These are phyloP conservation scores for Vidua macroura DNA, from an alignment of 2,113 vertebrate species.

Conservation along the genomic window DNA sequence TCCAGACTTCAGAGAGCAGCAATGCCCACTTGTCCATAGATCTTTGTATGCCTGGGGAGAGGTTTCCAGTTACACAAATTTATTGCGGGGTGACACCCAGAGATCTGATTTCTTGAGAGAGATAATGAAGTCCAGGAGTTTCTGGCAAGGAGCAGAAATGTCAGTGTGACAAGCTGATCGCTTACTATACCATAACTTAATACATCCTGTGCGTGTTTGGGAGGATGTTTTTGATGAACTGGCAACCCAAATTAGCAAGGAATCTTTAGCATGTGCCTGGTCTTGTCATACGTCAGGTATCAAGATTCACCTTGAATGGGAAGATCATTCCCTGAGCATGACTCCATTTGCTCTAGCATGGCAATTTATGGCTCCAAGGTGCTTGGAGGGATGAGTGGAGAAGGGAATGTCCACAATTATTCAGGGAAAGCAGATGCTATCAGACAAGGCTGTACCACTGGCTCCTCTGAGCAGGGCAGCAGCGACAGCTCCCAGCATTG, in stretches of 20 bases:
- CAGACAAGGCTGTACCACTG: neutral
- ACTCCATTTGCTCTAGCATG: constrained; percentile 14
- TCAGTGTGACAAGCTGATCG: constrained; percentile 66
- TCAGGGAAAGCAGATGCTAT: constrained; percentile 47
- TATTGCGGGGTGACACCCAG: constrained; percentile 40
- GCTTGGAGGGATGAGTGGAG: neutral
- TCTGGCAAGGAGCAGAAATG: constrained; percentile 67
- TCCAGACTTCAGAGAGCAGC: constrained; percentile 24
- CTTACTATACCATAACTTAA: constrained; percentile 70
- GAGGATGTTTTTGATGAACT: constrained; percentile 87
- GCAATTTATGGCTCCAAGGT: constrained; percentile 33
- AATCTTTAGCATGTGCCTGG: constrained; percentile 80
- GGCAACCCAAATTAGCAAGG: constrained; percentile 81
- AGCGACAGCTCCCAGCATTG: neutral
- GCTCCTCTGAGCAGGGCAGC: neutral
- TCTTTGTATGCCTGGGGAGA: neutral
- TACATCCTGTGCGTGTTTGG: constrained; percentile 67
- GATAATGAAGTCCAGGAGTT: constrained; percentile 65
- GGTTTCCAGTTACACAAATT: constrained; percentile 66
- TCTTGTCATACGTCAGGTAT: constrained; percentile 62
- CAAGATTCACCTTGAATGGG: constrained; percentile 65
- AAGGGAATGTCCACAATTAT: constrained; percentile 29
- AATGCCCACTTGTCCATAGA: constrained; percentile 44
- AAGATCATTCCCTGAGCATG: constrained; percentile 53
- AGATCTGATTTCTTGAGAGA: constrained; percentile 64